Evolutionary conservation across 64 coral and sea anemone species (phyloP).

Genomic region (Stichodactyla mertensii): DNA sequence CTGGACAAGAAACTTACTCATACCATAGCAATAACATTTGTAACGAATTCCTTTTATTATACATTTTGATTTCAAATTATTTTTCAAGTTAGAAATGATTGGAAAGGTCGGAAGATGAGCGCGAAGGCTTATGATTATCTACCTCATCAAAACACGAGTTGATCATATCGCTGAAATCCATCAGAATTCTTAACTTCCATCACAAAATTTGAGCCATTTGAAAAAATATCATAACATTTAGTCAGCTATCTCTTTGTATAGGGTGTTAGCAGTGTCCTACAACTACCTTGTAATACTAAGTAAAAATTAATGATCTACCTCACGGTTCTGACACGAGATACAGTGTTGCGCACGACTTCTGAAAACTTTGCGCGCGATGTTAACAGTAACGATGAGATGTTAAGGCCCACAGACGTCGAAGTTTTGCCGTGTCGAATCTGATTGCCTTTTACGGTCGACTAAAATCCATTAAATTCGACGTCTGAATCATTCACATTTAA

Average conservation of each 20-base stretch:
- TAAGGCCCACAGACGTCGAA: too few species aligned
- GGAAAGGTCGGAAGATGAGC: background rate
- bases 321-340: too few species aligned
- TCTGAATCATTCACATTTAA: too few species aligned
- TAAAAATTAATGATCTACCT: too few species aligned
- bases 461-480: too few species aligned
- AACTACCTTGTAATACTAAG: background rate
- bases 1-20: too few species aligned
- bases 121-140: background rate
- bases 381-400: too few species aligned
- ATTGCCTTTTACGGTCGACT: too few species aligned
- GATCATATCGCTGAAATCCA: background rate
- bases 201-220: background rate
- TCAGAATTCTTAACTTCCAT: background rate
- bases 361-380: too few species aligned
- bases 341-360: too few species aligned
- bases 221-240: conserved; percentile 1
- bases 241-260: background rate
- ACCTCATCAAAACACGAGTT: background rate
- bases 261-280: background rate
- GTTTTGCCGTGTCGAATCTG: too few species aligned
- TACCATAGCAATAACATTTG: background rate
- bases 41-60: conserved; percentile 9
- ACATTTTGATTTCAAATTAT: conserved; percentile 2
- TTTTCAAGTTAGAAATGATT: conserved; percentile 8